Conservation (phyloP, 1,140 invertebrate species). For the Drosophila rufa region DNA sequence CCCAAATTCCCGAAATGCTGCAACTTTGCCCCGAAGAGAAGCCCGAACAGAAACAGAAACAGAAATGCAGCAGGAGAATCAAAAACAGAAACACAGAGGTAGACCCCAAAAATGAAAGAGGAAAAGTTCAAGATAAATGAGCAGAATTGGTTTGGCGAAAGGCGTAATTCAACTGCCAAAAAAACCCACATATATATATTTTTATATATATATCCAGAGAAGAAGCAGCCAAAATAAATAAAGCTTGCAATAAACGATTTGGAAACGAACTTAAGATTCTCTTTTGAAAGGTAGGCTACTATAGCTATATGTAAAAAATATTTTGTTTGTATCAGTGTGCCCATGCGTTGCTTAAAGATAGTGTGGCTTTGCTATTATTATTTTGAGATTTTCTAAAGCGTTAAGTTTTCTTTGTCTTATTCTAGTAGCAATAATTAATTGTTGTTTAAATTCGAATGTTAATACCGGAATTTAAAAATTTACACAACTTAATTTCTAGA, state of each 20-base stretch:
- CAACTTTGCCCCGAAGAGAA: conserved; percentile 64
- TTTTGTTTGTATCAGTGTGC: not conserved
- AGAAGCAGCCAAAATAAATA: conserved; percentile 56
- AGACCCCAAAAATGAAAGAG: conserved; percentile 70
- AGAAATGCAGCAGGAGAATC: conserved; percentile 31
- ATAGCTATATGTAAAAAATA: not conserved
- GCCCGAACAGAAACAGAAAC: conserved; percentile 28
- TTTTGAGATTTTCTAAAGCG: too few relatives aligned
- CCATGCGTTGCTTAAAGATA: not conserved
- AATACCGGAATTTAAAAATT: too few relatives aligned
- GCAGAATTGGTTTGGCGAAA: conserved; percentile 80
- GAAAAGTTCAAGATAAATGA: conserved; percentile 81
- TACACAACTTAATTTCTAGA: too few relatives aligned
- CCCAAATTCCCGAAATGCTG: conserved; percentile 80
- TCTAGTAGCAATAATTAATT: too few relatives aligned
- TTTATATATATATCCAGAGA: conserved; percentile 5
- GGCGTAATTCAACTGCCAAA: conserved; percentile 81
- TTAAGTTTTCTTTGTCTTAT: too few relatives aligned
- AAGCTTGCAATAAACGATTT: conserved; percentile 7
- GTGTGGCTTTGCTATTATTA: too few relatives aligned
- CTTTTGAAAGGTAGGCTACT: not conserved
- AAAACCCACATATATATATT: conserved; percentile 6
- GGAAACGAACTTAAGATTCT: conserved; percentile 5
- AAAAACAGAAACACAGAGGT: conserved; percentile 31
- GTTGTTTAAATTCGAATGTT: too few relatives aligned